A percentile compares a stretch with the other conserved stretches of the same genome.
These are phyloP conservation scores for Fragum whitleyi DNA, from an alignment of 2,888 invertebrate genomes.

Conservation along the genomic window DNA sequence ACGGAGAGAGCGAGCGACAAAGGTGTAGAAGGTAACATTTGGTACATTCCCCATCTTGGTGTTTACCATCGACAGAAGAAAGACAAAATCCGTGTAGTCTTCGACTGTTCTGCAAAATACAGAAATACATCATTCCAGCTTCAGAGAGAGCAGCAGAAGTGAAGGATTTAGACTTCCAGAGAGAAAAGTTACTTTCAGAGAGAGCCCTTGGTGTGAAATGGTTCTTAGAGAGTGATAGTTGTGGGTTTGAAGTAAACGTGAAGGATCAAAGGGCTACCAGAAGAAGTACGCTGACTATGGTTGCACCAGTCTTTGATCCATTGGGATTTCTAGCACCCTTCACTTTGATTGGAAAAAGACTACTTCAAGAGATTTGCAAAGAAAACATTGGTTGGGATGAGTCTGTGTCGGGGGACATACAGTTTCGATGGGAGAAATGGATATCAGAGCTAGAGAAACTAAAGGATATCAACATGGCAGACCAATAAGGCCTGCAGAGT, in stretches of 20 bases:
- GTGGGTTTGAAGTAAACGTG: constrained; percentile 39
- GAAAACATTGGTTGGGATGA: constrained; percentile 61
- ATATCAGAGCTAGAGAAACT: constrained; percentile 31
- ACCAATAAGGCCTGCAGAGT: constrained; percentile 48
- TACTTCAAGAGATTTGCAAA: constrained; percentile 63
- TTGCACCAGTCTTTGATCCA: constrained; percentile 61
- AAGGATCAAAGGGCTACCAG: neutral
- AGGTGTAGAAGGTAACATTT: constrained; percentile 21
- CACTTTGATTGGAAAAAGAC: constrained; percentile 50
- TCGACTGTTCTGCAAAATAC: constrained; percentile 53
- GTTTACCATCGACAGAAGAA: constrained; percentile 53
- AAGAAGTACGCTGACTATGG: constrained; percentile 47
- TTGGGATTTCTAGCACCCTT: constrained; percentile 65
- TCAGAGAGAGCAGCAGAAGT: constrained; percentile 39
- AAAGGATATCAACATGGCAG: constrained; percentile 24
- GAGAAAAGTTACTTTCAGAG: constrained; percentile 41
- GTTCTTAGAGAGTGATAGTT: constrained; percentile 52
- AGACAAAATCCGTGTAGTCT: constrained; percentile 58
- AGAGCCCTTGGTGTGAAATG: constrained; percentile 57
- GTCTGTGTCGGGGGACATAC: constrained; percentile 40
- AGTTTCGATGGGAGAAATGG: constrained; percentile 56
- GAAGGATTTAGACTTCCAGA: constrained; percentile 7
- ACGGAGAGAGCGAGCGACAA: constrained; percentile 25
- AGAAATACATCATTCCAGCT: constrained; percentile 22
- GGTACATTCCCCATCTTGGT: constrained; percentile 66